These are phyloP conservation scores for Celastrina argiolus DNA, from an alignment of 2,888 invertebrate species.

Conservation along the genomic window DNA sequence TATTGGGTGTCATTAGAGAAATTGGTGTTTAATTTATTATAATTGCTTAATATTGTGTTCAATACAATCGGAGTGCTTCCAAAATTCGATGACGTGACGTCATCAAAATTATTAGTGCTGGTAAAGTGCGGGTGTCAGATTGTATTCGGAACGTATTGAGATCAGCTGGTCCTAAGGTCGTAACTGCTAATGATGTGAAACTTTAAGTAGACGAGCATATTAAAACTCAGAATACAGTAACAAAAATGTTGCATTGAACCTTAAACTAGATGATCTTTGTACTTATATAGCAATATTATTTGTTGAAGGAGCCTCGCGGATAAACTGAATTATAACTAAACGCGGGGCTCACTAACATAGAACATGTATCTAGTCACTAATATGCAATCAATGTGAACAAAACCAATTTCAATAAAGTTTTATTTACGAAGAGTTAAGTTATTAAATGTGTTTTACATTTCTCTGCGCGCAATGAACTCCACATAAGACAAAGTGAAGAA, in stretches of 20 bases:
- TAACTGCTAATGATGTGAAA: neutral
- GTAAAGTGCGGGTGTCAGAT: conserved; percentile 15
- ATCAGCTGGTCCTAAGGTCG: conserved; percentile 5
- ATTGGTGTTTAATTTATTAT: conserved; percentile 25
- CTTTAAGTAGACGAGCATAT: neutral
- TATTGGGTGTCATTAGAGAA: conserved; percentile 17
- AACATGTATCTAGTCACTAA: conserved; percentile 32
- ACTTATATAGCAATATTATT: conserved; percentile 11
- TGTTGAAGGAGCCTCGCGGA: conserved; percentile 9
- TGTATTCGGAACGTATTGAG: conserved; percentile 8
- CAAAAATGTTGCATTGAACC: neutral
- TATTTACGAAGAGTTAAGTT: neutral
- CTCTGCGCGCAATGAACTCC: neutral
- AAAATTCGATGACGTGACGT: conserved; percentile 24
- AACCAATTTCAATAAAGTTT: conserved; percentile 13
- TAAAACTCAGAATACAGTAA: neutral
- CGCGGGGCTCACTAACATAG: conserved; percentile 26
- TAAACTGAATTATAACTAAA: conserved; percentile 20
- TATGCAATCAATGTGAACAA: conserved; percentile 32
- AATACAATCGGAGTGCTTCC: conserved; percentile 27
- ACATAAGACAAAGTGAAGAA: neutral
- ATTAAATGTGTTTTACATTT: conserved; percentile 4
- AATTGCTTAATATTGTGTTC: conserved; percentile 27
- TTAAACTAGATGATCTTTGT: conserved; percentile 9
- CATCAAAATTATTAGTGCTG: conserved; percentile 22